A percentile compares a stretch with the other conserved stretches of the same genome.
Evolutionary conservation across 2,113 vertebrate species (phyloP).

Genomic region (Phaethon lepturus): DNA sequence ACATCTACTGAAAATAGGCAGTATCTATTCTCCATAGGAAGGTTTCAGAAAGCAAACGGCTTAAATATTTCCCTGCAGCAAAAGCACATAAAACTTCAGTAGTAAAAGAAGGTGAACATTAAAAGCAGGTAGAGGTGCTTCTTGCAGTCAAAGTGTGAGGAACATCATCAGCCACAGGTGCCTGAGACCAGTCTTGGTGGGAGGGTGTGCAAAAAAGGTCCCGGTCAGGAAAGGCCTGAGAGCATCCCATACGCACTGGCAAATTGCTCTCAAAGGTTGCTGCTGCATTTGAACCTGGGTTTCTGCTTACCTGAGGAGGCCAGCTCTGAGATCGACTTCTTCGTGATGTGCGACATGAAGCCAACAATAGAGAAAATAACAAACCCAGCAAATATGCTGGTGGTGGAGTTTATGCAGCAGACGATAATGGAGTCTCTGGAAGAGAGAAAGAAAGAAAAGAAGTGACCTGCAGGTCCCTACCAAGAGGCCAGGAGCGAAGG

Average conservation of each 20-base stretch:
- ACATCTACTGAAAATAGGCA: background rate
- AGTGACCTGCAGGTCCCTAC: background rate
- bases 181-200: background rate
- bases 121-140: background rate
- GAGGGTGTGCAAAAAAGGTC: background rate
- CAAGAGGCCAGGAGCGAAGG: background rate
- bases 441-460: background rate
- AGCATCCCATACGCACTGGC: background rate
- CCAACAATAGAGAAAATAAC: conserved; percentile 94
- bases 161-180: background rate
- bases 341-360: conserved; percentile 91
- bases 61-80: background rate
- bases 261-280: background rate
- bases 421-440: conserved; percentile 90
- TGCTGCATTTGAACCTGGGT: background rate
- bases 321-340: conserved; percentile 87
- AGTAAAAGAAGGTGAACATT: background rate
- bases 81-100: background rate
- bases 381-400: conserved; percentile 89
- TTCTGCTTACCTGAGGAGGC: conserved; percentile 85
- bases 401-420: conserved; percentile 89
- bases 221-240: background rate
- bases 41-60: background rate
- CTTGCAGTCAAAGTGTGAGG: background rate
- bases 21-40: background rate